phyloP scores from a whole-genome alignment of 2,888 invertebrate genomes.

The Parnassius orleans region DNA sequence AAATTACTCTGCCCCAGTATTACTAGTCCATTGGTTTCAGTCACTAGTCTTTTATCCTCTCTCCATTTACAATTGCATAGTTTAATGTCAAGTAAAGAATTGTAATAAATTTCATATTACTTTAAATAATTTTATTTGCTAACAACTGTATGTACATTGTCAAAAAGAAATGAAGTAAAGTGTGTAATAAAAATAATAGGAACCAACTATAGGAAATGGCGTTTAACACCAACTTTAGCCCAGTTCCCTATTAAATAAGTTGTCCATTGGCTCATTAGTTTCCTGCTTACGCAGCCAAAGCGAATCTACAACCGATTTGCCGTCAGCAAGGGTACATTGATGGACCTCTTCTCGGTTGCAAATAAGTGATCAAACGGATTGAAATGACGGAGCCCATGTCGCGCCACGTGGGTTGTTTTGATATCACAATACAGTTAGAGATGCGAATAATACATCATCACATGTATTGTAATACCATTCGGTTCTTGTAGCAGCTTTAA shows the following conservation, averaged over 20 bases:
- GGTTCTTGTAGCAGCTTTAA: constrained; percentile 47
- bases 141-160: neutral
- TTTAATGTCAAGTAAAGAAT: too few relatives aligned
- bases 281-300: constrained; percentile 19
- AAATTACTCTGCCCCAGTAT: neutral
- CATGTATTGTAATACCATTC: constrained; percentile 65
- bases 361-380: constrained; percentile 64
- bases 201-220: constrained; percentile 4
- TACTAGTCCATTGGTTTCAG: constrained; percentile 15
- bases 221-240: constrained; percentile 6
- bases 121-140: neutral
- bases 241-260: constrained; percentile 4
- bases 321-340: constrained; percentile 36
- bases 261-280: constrained; percentile 14
- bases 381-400: constrained; percentile 70
- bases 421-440: constrained; percentile 50
- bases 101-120: neutral
- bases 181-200: constrained; percentile 3
- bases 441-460: constrained; percentile 32
- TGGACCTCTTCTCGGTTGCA: constrained; percentile 54
- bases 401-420: constrained; percentile 65
- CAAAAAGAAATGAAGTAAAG: neutral
- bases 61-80: constrained; percentile 40
- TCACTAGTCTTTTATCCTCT: constrained; percentile 65
- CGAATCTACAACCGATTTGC: constrained; percentile 32